A percentile compares a stretch with the other conserved stretches of the same genome.
phyloP scores from a whole-genome alignment of 2,888 invertebrate genomes.

The Lissocephala sabroskyi region DNA sequence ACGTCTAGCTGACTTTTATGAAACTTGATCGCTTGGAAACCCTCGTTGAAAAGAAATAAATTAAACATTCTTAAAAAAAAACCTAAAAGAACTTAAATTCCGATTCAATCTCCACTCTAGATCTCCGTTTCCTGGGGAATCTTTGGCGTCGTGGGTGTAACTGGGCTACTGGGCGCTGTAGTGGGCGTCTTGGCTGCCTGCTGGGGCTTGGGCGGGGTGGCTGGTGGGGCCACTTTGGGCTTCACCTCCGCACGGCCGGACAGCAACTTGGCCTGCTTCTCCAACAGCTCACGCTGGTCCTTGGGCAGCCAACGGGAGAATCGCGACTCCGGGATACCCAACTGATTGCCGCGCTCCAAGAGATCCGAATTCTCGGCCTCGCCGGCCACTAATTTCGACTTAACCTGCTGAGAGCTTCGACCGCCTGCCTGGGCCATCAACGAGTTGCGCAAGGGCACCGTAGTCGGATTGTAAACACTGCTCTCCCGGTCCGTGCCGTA shows the following conservation, averaged over 20 bases:
- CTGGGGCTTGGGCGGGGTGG: conserved; percentile 14
- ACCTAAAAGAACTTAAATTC: background rate
- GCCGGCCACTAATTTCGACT: no score
- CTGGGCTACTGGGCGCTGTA: background rate
- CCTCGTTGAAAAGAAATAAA: no score
- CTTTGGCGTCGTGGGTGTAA: conserved; percentile 21
- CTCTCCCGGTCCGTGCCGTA: conserved; percentile 70
- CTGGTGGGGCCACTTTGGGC: background rate
- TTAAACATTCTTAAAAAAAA: background rate
- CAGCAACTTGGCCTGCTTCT: conserved; percentile 69
- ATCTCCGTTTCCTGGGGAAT: conserved; percentile 70
- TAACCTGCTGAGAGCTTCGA: conserved; percentile 48
- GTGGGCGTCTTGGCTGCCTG: conserved; percentile 12
- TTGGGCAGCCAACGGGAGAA: conserved; percentile 71
- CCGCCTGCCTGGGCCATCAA: conserved; percentile 61
- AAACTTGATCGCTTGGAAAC: no score
- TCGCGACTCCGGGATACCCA: conserved; percentile 70
- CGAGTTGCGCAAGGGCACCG: conserved; percentile 57
- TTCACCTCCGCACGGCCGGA: conserved; percentile 42
- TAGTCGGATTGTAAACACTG: conserved; percentile 71
- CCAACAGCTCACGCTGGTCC: conserved; percentile 70
- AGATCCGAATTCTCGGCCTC: conserved; percentile 47
- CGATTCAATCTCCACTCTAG: conserved; percentile 30
- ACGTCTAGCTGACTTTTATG: no score
- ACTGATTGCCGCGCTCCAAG: conserved; percentile 64